phyloP scores from a whole-genome alignment of 2,888 invertebrate species.

The Erebia ligea region DNA sequence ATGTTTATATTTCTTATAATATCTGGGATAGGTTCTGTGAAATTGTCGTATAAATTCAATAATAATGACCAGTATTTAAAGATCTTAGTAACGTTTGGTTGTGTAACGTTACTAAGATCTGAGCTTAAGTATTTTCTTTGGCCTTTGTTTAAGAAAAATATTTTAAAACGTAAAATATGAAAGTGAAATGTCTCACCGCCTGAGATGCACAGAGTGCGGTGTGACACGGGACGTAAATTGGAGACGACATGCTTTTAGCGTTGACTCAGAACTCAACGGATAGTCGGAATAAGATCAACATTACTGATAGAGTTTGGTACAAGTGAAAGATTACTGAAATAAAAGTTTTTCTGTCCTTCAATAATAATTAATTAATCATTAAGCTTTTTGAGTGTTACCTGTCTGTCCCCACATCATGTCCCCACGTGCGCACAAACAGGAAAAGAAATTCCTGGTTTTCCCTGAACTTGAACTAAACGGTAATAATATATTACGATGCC shows the following conservation, averaged over 20 bases:
- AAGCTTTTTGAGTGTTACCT: no score
- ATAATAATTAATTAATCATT: not conserved
- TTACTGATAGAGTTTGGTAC: constrained; percentile 39
- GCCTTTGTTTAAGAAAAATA: not conserved
- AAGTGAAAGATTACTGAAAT: constrained; percentile 27
- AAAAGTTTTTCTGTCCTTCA: not conserved
- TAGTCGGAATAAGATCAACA: constrained; percentile 63
- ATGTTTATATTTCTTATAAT: no score
- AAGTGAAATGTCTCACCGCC: constrained; percentile 68
- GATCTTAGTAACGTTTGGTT: no score
- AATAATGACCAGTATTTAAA: no score
- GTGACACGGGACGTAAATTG: constrained; percentile 71
- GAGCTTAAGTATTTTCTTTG: not conserved
- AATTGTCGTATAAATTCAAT: no score
- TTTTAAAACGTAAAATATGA: constrained; percentile 29
- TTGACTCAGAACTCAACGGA: constrained; percentile 51
- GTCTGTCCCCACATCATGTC: no score
- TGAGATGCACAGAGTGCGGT: constrained; percentile 53
- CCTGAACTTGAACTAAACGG: no score
- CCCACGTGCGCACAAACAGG: no score
- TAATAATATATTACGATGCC: no score
- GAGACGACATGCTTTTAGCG: constrained; percentile 80
- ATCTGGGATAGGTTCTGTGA: no score
- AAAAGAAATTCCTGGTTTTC: no score
- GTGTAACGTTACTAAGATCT: no score